Evolutionary conservation across 2,888 invertebrate species (phyloP).

Genomic region (Troides helena): DNA sequence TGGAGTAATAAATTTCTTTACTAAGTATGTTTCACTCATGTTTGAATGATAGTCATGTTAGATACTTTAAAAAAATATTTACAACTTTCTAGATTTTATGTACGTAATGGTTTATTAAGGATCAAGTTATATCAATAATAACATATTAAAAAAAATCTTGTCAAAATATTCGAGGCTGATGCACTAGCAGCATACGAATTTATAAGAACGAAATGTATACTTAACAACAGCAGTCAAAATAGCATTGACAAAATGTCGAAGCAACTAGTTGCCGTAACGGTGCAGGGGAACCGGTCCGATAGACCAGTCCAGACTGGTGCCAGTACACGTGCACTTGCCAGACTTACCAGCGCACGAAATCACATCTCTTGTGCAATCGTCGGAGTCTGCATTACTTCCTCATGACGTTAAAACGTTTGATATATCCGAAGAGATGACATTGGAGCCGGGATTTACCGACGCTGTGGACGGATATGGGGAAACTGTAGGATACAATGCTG

Average conservation of each 20-base stretch:
- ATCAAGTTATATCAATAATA: neutral
- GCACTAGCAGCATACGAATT: constrained; percentile 18
- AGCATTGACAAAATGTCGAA: constrained; percentile 31
- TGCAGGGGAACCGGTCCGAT: constrained; percentile 53
- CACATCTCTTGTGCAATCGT: neutral
- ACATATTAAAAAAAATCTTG: constrained; percentile 2
- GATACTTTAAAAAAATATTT: too few species aligned
- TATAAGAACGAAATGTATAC: constrained; percentile 7
- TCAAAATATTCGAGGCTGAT: constrained; percentile 4
- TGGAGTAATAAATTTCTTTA: too few species aligned
- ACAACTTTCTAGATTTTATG: too few species aligned
- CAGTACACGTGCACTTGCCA: constrained; percentile 36
- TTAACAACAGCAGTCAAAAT: constrained; percentile 29
- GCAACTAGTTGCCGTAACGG: constrained; percentile 48
- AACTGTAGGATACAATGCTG: too few species aligned
- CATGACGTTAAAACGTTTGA: neutral
- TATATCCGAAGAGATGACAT: neutral
- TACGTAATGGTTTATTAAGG: too few species aligned
- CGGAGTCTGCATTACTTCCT: neutral
- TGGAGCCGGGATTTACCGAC: too few species aligned
- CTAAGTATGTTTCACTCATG: too few species aligned
- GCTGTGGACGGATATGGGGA: too few species aligned
- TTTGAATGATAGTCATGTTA: too few species aligned
- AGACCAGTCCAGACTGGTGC: constrained; percentile 34
- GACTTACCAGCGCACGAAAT: neutral